Evolutionary conservation across 2,888 invertebrate genomes (phyloP).

Genomic region (Plemyria rubiginata): DNA sequence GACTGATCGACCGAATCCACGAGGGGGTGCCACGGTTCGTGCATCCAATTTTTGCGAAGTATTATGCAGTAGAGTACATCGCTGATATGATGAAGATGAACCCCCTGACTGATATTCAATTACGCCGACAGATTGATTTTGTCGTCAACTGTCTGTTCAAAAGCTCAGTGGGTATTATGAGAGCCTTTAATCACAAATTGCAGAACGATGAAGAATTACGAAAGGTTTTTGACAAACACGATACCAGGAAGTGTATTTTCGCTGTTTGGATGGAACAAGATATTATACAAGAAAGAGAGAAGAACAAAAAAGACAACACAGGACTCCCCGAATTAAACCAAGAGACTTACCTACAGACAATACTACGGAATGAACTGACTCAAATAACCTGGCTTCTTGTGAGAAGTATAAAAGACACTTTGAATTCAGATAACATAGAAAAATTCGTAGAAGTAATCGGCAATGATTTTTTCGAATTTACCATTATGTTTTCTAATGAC

Average conservation of each 20-base stretch:
- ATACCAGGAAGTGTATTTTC: not conserved
- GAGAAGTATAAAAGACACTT: not conserved
- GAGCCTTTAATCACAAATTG: not conserved
- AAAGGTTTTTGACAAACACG: not conserved
- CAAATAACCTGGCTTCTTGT: not conserved
- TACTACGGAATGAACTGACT: not conserved
- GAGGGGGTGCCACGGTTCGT: not conserved
- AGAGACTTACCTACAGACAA: not conserved
- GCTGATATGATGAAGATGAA: constrained; percentile 4
- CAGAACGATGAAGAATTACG: constrained; percentile 2
- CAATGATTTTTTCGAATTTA: not conserved
- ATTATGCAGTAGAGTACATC: constrained; percentile 4
- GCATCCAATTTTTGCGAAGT: constrained; percentile 1
- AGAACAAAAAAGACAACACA: not conserved
- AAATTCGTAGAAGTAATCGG: not conserved
- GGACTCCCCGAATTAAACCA: not conserved
- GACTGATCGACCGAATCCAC: constrained; percentile 7
- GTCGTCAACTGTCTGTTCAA: constrained; percentile 1
- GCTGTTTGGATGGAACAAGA: not conserved
- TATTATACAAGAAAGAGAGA: not conserved
- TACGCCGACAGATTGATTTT: constrained; percentile 1
- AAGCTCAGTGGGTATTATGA: not conserved
- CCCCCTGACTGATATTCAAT: too few species aligned
- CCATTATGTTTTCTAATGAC: not conserved
- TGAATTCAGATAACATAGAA: constrained; percentile 2